Base-by-base conservation (phyloP, 2,797 vertebrate species). In the Centropyge bicolor region DNA sequence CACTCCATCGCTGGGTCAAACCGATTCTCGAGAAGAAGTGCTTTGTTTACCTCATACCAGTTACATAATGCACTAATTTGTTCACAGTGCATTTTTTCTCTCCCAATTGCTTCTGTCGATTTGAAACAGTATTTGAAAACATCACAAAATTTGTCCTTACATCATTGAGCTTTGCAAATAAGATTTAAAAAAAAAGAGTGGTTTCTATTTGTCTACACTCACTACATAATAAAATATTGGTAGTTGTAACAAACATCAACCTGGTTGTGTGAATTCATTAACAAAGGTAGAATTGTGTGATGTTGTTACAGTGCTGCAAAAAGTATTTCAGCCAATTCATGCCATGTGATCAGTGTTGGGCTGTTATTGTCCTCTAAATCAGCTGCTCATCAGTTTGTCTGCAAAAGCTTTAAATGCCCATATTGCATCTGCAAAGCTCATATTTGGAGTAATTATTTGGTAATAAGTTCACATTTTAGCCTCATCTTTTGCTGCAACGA, bases 1-100 rank as follows among this genome's bases (percentile, higher is more conserved):
- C 36, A 46, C 51, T 67, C 46, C 24, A 68, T 75, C 69, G 56
- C 3, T 57, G 64, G 74, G 78, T 86, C 61, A 86, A 77, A 73
- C 38, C 35, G 36, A 83, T 71, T 43, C 74, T 82, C 65, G 82
- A 72, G 72, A 24, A 20, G 43, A 78, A 62, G n/a, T 57, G 55
- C 48, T 84, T 57, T 83, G 71, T 62, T 71, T 70, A 51, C 63
- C 62, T 74, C 16, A 13, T 41, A 77, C 64, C 27, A 61, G 59
- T 68, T 81, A 70, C 63, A 67, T 59, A 74, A 74, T 67, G 8
- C 49, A 41, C 36, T 16, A 9, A 60, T 81, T 73, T 27, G 65
- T 31, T 76, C 38, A 13, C 22, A 36, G 6, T 41, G 2, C 17
- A 19, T 62, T 38, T 64, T 82, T 85, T 70, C 27, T 4, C 38